phyloP scores from a whole-genome alignment of 2,113 vertebrate genomes.

The Benitochromis conjunctus region DNA sequence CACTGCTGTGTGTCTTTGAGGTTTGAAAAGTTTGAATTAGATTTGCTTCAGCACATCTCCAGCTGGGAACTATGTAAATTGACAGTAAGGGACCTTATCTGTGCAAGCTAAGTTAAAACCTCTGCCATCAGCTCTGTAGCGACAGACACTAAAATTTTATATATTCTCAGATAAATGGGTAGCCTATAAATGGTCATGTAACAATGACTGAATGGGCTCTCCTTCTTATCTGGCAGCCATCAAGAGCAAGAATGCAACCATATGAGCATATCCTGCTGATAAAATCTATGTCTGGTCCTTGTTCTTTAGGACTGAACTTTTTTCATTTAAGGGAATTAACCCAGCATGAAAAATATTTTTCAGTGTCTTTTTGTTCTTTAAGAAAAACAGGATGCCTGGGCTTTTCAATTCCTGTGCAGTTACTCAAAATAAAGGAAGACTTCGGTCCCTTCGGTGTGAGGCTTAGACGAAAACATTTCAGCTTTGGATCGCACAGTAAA shows the following conservation, averaged over 20 bases:
- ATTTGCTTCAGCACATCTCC: constrained; percentile 65
- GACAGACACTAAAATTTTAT: constrained; percentile 3
- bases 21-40: constrained; percentile 61
- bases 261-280: constrained; percentile 51
- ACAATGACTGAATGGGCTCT: constrained; percentile 14
- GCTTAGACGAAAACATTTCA: constrained; percentile 37
- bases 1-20: constrained; percentile 57
- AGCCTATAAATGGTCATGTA: constrained; percentile 23
- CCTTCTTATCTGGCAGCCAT: constrained; percentile 44
- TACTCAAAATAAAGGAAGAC: constrained; percentile 57
- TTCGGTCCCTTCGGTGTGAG: constrained; percentile 1
- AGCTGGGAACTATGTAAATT: constrained; percentile 67
- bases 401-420: constrained; percentile 50
- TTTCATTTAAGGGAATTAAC: constrained; percentile 52
- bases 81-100: constrained; percentile 54
- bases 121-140: not conserved
- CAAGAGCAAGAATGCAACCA: constrained; percentile 31
- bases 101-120: constrained; percentile 21
- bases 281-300: constrained; percentile 48
- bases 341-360: constrained; percentile 61
- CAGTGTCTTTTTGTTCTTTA: constrained; percentile 55
- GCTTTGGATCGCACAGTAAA: constrained; percentile 36
- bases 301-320: constrained; percentile 18
- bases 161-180: constrained; percentile 6
- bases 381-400: constrained; percentile 59